Conservation (phyloP, 2,888 invertebrate species). For the Phoronis australis region DNA sequence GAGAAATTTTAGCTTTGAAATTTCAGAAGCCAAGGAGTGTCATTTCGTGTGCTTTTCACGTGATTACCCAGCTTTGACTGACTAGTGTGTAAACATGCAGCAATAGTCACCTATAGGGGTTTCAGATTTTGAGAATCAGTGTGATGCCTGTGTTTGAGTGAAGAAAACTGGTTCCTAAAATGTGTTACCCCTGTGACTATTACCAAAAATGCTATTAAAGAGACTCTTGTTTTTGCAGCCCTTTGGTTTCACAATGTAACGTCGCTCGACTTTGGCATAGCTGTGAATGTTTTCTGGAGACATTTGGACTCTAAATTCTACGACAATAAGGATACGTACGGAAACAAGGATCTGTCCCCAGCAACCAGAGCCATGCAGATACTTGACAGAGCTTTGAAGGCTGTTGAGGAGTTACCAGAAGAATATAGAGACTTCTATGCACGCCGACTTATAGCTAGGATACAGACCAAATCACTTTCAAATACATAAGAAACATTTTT, state of each 20-base stretch:
- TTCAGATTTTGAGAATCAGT: too few species aligned
- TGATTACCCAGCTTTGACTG: too few species aligned
- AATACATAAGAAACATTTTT: too few species aligned
- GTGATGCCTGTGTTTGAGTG: too few species aligned
- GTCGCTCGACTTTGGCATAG: conserved; percentile 55
- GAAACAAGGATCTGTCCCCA: conserved; percentile 57
- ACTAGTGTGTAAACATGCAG: too few species aligned
- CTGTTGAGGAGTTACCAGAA: conserved; percentile 52
- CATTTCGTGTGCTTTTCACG: too few species aligned
- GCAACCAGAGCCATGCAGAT: conserved; percentile 53
- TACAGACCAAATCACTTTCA: conserved; percentile 41
- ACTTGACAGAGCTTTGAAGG: conserved; percentile 54
- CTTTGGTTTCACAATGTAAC: conserved; percentile 60
- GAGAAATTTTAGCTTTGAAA: too few species aligned
- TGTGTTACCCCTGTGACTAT: too few species aligned
- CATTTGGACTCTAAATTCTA: conserved; percentile 54
- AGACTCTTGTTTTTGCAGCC: conserved; percentile 43
- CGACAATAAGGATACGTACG: conserved; percentile 58
- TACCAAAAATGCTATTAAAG: too few species aligned
- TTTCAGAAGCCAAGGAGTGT: too few species aligned
- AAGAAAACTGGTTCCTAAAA: too few species aligned
- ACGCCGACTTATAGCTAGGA: conserved; percentile 46
- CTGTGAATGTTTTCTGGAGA: conserved; percentile 59
- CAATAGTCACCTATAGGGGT: too few species aligned
- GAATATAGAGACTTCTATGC: conserved; percentile 57